Conservation (phyloP, 2,797 vertebrate genomes). For the Pseudochirops cupreus region DNA sequence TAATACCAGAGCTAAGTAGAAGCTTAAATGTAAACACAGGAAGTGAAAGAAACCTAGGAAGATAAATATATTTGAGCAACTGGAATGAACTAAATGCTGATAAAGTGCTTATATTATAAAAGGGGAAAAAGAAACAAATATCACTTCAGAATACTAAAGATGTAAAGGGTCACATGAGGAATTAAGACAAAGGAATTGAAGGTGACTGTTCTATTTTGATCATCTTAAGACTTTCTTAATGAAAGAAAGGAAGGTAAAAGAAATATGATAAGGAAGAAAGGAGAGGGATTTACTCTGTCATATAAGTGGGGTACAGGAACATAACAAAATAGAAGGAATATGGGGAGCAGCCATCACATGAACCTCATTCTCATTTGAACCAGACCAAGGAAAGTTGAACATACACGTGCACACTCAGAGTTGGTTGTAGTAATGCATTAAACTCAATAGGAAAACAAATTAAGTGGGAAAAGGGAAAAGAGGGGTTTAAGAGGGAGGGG, state of each 20-base stretch:
- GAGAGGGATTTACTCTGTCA: not conserved
- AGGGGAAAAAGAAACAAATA: not conserved
- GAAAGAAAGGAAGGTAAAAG: not conserved
- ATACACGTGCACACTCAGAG: not conserved
- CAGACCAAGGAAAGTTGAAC: not conserved
- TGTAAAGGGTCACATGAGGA: not conserved
- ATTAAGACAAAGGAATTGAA: not conserved
- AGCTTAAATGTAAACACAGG: not conserved
- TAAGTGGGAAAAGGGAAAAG: not conserved
- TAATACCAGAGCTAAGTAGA: not conserved
- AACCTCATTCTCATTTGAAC: not conserved
- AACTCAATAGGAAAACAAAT: not conserved
- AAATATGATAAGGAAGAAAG: not conserved
- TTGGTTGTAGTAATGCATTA: not conserved
- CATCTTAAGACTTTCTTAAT: not conserved
- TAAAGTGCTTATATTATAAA: not conserved
- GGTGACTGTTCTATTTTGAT: not conserved
- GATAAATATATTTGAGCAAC: not conserved
- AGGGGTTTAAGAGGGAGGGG: not conserved
- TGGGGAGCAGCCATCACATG: not conserved
- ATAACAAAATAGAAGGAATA: not conserved
- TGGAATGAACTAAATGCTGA: not conserved
- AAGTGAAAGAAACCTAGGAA: not conserved
- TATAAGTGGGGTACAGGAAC: no score
- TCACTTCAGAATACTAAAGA: not conserved